These are phyloP conservation scores for Drosophila orosa DNA, from an alignment of 1,140 invertebrate species.

Conservation along the genomic window DNA sequence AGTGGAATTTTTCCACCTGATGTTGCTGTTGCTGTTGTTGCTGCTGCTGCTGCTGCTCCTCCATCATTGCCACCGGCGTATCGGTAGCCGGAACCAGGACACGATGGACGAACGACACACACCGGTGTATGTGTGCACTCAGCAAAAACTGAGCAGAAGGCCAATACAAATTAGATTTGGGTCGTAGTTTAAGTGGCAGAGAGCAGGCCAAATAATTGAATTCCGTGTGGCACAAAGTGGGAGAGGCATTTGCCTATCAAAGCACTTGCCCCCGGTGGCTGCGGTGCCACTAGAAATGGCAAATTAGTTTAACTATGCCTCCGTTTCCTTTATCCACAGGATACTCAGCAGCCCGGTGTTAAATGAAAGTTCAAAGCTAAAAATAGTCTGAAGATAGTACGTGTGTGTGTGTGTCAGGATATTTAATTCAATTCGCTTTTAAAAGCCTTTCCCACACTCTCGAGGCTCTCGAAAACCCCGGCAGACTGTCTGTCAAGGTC, in stretches of 20 bases:
- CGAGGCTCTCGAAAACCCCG: slow-evolving; percentile 27
- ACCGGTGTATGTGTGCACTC: neutral
- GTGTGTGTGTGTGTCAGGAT: slow-evolving; percentile 19
- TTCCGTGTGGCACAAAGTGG: slow-evolving; percentile 42
- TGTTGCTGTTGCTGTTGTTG: no score
- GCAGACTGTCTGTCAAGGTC: slow-evolving; percentile 52
- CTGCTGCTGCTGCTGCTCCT: no score
- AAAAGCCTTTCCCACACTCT: slow-evolving; percentile 50
- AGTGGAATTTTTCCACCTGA: slow-evolving; percentile 2
- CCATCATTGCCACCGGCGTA: no score
- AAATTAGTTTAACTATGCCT: slow-evolving; percentile 51
- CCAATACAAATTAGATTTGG: slow-evolving; percentile 62
- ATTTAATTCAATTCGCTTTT: slow-evolving; percentile 50
- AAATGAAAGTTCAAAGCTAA: slow-evolving; percentile 46
- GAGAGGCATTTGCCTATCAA: slow-evolving; percentile 19
- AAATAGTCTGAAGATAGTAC: slow-evolving; percentile 28
- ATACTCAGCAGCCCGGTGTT: slow-evolving; percentile 2
- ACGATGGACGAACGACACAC: neutral
- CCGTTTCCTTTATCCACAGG: neutral
- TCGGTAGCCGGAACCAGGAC: neutral
- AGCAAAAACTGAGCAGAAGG: slow-evolving; percentile 7
- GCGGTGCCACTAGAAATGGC: slow-evolving; percentile 37
- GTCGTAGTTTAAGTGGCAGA: slow-evolving; percentile 31
- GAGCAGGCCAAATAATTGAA: slow-evolving; percentile 44
- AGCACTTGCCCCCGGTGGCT: slow-evolving; percentile 15